These are phyloP conservation scores for Philereme vetulata DNA, from an alignment of 2,888 invertebrate species.

Conservation along the genomic window DNA sequence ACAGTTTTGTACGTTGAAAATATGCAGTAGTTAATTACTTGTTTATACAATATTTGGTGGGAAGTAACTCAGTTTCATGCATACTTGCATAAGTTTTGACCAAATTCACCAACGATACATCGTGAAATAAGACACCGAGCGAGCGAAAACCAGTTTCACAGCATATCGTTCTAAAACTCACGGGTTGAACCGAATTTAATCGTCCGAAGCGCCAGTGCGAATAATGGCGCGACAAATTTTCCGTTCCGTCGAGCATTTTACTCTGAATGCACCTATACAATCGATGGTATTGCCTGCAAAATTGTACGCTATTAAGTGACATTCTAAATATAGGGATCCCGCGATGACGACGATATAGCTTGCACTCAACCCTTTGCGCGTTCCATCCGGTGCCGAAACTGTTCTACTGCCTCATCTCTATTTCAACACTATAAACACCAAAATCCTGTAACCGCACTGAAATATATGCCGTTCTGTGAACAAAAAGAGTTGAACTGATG, in stretches of 20 bases:
- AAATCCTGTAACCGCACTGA: conserved; percentile 25
- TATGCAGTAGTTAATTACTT: conserved; percentile 9
- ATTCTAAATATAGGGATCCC: conserved; percentile 78
- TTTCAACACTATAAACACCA: conserved; percentile 25
- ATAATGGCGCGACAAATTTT: conserved; percentile 81
- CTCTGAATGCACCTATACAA: conserved; percentile 79
- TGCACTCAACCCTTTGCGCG: conserved; percentile 62
- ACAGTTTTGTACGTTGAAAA: conserved; percentile 28
- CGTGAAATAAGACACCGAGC: conserved; percentile 34
- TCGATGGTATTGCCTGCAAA: conserved; percentile 76
- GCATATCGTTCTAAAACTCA: conserved; percentile 53
- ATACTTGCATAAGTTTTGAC: background rate
- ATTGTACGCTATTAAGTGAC: conserved; percentile 80
- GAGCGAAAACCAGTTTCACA: conserved; percentile 48
- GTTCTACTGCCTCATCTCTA: conserved; percentile 39
- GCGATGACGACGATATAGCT: conserved; percentile 65
- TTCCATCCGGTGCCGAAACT: conserved; percentile 44
- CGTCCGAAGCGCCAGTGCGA: conserved; percentile 75
- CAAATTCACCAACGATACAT: conserved; percentile 1
- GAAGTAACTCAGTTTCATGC: background rate
- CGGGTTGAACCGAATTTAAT: conserved; percentile 73
- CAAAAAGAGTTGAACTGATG: conserved; percentile 62
- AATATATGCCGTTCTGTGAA: conserved; percentile 34
- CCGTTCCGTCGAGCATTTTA: conserved; percentile 79
- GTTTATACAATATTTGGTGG: background rate